Evolutionary conservation across 2,888 invertebrate genomes (phyloP).

Genomic region (Linnaemya tessellans): DNA sequence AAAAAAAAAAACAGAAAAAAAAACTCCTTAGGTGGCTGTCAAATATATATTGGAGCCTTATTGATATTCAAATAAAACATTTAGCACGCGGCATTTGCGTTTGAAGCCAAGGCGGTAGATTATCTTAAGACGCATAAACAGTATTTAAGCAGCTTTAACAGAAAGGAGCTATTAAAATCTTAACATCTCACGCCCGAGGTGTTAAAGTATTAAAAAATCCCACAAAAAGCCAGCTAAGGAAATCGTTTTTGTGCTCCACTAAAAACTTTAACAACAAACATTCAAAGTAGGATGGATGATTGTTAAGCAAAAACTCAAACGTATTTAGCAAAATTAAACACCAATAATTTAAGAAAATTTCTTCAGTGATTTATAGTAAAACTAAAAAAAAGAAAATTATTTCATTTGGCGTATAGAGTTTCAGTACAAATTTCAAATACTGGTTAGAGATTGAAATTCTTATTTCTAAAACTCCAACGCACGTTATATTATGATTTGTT

Average conservation of each 20-base stretch:
- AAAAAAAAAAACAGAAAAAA: too few species aligned
- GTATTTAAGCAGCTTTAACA: conserved; percentile 46
- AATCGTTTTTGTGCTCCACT: conserved; percentile 42
- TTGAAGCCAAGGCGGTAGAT: conserved; percentile 67
- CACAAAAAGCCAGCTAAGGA: conserved; percentile 19
- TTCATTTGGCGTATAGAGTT: background rate
- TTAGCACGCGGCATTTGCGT: conserved; percentile 66
- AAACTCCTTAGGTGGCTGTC: conserved; percentile 63
- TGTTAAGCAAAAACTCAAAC: conserved; percentile 23
- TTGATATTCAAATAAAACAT: conserved; percentile 80
- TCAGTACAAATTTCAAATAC: background rate
- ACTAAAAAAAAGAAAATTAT: background rate
- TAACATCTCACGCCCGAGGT: conserved; percentile 77
- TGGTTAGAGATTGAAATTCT: conserved; percentile 12
- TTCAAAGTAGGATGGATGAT: conserved; percentile 1
- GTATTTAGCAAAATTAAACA: conserved; percentile 70
- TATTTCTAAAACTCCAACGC: background rate
- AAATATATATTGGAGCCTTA: conserved; percentile 73
- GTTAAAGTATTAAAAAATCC: conserved; percentile 75
- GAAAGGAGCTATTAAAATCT: conserved; percentile 52
- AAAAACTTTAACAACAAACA: conserved; percentile 14
- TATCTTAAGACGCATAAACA: conserved; percentile 5
- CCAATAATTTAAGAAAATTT: conserved; percentile 80
- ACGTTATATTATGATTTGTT: conserved; percentile 36
- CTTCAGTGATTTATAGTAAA: conserved; percentile 52